Conservation (phyloP, 1,140 invertebrate genomes). For the Micrasema longulum region DNA sequence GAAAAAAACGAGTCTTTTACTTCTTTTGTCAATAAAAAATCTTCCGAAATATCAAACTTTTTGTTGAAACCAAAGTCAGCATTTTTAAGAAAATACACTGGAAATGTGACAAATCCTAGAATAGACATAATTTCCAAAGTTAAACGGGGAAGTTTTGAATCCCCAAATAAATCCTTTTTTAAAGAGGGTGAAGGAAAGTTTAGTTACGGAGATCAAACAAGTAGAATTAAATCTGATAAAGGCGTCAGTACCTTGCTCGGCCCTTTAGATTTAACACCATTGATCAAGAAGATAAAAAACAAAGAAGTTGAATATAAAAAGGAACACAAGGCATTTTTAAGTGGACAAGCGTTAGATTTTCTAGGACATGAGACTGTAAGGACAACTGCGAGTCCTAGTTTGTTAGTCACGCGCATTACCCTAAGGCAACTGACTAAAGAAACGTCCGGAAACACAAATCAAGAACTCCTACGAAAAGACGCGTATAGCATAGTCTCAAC, state of each 20-base stretch:
- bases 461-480: background rate
- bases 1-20: too few species aligned
- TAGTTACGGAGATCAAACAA: slow-evolving; percentile 10
- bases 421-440: slow-evolving; percentile 6
- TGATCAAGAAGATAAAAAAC: slow-evolving; percentile 43
- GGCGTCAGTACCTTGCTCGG: slow-evolving; percentile 46
- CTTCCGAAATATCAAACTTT: too few species aligned
- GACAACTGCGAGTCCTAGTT: background rate
- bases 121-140: slow-evolving; percentile 2
- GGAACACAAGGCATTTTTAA: slow-evolving; percentile 1
- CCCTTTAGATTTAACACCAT: slow-evolving; percentile 44
- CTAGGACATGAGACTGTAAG: background rate
- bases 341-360: background rate
- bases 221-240: slow-evolving; percentile 37
- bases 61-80: too few species aligned
- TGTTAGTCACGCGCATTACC: background rate
- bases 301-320: slow-evolving; percentile 19
- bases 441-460: slow-evolving; percentile 5
- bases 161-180: background rate
- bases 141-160: slow-evolving; percentile 15
- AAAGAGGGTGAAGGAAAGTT: slow-evolving; percentile 8
- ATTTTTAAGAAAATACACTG: too few species aligned
- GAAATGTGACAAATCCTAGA: too few species aligned
- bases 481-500: background rate
- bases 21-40: too few species aligned